Evolutionary conservation across 2,888 invertebrate genomes (phyloP).

Genomic region (Byasa hedistus): DNA sequence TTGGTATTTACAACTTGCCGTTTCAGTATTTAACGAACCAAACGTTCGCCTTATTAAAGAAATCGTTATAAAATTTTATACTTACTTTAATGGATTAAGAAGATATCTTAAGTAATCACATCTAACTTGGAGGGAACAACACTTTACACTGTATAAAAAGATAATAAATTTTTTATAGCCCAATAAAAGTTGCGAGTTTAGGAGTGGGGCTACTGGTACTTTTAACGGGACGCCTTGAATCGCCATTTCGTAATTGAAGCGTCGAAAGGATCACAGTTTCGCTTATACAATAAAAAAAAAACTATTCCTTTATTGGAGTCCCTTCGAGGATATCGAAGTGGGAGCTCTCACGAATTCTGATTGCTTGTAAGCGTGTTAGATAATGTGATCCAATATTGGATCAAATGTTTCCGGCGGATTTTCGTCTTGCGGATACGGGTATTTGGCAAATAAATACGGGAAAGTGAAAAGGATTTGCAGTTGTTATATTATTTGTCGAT

Average conservation of each 20-base stretch:
- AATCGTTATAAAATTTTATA: too few species aligned
- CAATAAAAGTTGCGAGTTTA: slow-evolving; percentile 12
- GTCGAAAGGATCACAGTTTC: slow-evolving; percentile 15
- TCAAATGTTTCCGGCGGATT: slow-evolving; percentile 40
- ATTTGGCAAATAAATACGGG: slow-evolving; percentile 31
- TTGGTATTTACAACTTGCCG: too few species aligned
- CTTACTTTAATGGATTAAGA: not conserved
- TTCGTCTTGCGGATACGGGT: slow-evolving; percentile 22
- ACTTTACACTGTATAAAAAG: slow-evolving; percentile 11
- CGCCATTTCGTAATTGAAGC: slow-evolving; percentile 15
- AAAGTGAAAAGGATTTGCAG: not conserved
- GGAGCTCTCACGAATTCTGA: slow-evolving; percentile 40
- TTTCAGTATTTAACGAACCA: too few species aligned
- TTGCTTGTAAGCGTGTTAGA: slow-evolving; percentile 37
- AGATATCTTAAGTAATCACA: not conserved
- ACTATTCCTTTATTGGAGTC: slow-evolving; percentile 46
- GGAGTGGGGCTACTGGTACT: not conserved
- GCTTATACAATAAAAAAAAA: slow-evolving; percentile 7
- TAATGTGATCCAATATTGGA: slow-evolving; percentile 37
- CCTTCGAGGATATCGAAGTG: slow-evolving; percentile 50
- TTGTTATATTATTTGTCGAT: slow-evolving; percentile 9
- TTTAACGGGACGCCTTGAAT: slow-evolving; percentile 2
- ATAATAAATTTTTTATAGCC: slow-evolving; percentile 9
- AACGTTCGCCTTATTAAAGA: too few species aligned
- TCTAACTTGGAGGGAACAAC: not conserved